Conservation (phyloP, 2,113 vertebrate genomes). For the Myotis davidii region DNA sequence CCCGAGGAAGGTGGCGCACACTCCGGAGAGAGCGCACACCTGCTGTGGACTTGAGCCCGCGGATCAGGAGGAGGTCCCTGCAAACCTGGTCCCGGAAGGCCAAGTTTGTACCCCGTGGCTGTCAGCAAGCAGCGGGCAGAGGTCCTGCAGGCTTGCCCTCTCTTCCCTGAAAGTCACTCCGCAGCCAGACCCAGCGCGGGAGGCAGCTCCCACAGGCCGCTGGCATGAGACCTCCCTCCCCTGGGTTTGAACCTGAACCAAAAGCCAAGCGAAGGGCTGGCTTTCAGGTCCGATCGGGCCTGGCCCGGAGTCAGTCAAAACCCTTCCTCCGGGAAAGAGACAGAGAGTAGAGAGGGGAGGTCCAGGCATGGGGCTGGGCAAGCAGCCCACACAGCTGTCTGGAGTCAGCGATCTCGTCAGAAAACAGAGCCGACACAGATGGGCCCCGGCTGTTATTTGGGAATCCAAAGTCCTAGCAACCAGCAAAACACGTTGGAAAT, state of each 20-base stretch:
- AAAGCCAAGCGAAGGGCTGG: neutral
- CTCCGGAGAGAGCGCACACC: neutral
- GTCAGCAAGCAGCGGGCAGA: neutral
- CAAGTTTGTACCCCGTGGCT: neutral
- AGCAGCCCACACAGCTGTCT: conserved; percentile 54
- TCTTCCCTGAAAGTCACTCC: neutral
- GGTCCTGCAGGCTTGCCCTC: neutral
- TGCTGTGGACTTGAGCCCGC: neutral
- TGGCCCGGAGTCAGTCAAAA: neutral
- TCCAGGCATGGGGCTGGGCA: neutral
- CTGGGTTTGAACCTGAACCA: neutral
- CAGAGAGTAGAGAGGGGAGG: neutral
- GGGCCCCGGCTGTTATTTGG: conserved; percentile 82
- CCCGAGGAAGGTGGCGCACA: neutral
- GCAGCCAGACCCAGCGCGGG: neutral
- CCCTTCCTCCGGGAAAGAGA: conserved; percentile 36
- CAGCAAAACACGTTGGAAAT: conserved; percentile 69
- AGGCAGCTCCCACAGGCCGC: neutral
- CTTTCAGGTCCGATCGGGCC: conserved; percentile 14
- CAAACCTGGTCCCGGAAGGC: neutral
- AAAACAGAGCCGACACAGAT: conserved; percentile 69
- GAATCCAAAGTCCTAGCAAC: conserved; percentile 84
- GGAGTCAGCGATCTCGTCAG: conserved; percentile 66
- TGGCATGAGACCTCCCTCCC: neutral
- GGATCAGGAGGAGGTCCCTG: neutral